Evolutionary conservation across 2,888 invertebrate species (phyloP).

Genomic region (Eumacrocentrus americanus): DNA sequence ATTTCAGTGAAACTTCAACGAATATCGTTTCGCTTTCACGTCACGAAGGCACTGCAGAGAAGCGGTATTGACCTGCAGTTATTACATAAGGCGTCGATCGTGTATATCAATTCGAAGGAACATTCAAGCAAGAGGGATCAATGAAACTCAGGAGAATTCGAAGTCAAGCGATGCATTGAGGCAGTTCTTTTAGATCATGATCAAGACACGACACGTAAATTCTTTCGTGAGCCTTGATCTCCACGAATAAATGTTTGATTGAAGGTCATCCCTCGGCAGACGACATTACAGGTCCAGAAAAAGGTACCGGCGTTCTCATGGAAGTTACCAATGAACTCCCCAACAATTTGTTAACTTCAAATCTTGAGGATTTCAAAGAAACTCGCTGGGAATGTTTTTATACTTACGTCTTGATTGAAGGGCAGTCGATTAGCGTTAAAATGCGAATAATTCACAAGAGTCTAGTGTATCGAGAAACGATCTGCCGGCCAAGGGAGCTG

Average conservation of each 20-base stretch:
- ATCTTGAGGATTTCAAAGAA: too few relatives aligned
- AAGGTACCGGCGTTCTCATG: constrained; percentile 44
- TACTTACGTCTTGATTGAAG: constrained; percentile 10
- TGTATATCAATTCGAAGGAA: background rate
- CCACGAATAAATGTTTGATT: constrained; percentile 15
- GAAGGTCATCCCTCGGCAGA: constrained; percentile 41
- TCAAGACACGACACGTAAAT: constrained; percentile 1
- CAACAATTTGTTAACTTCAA: background rate
- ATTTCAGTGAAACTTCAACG: too few relatives aligned
- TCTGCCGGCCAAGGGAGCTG: constrained; percentile 19
- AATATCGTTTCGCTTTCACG: too few relatives aligned
- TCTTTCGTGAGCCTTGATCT: constrained; percentile 11
- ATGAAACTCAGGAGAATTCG: background rate
- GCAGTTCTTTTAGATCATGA: background rate
- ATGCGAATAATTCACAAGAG: background rate
- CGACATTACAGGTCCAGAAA: constrained; percentile 43
- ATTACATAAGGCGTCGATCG: constrained; percentile 56
- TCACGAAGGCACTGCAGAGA: constrained; percentile 26
- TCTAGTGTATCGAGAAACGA: background rate
- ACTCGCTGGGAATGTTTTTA: background rate
- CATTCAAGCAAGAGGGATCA: constrained; percentile 19
- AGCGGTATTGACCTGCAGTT: constrained; percentile 56
- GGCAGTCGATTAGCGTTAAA: background rate
- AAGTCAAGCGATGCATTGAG: background rate
- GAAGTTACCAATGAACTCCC: constrained; percentile 4